phyloP scores from a whole-genome alignment of 64 coral and sea anemone species.

The Platygyra sinensis region DNA sequence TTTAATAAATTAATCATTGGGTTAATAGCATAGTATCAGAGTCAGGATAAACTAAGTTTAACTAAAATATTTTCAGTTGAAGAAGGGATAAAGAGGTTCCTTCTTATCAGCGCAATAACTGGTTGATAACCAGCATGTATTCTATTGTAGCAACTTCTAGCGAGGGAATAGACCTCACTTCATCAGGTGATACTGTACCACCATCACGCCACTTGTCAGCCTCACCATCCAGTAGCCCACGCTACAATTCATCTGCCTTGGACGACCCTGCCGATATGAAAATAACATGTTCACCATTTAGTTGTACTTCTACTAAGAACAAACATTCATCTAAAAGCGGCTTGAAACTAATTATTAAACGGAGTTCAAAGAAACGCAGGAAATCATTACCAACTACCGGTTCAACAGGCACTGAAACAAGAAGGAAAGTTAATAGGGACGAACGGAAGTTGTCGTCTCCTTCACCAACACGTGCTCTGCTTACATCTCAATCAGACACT shows the following conservation, averaged over 20 bases:
- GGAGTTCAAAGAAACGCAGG: slow-evolving; percentile 97
- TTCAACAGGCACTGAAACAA: slow-evolving; percentile 44
- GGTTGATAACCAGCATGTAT: slow-evolving; percentile 40
- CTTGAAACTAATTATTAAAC: slow-evolving; percentile 89
- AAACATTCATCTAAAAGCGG: slow-evolving; percentile 75
- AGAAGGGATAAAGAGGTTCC: no score
- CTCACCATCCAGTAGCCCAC: slow-evolving; percentile 90
- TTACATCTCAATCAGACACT: slow-evolving; percentile 80
- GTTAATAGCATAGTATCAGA: no score
- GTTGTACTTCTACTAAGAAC: slow-evolving; percentile 86
- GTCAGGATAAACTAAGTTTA: no score
- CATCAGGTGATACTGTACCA: slow-evolving; percentile 78
- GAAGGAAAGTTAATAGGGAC: slow-evolving; percentile 71
- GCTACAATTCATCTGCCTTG: slow-evolving; percentile 69
- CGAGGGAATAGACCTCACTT: slow-evolving; percentile 72
- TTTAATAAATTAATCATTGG: no score
- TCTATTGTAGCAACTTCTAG: slow-evolving; percentile 61
- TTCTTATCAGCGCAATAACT: neutral
- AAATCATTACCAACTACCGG: slow-evolving; percentile 84
- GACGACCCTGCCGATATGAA: slow-evolving; percentile 56
- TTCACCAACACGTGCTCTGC: slow-evolving; percentile 54
- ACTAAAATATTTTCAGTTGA: no score
- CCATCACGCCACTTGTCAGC: slow-evolving; percentile 59
- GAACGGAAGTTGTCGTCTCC: slow-evolving; percentile 70
- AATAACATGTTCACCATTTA: slow-evolving; percentile 93